Base-by-base conservation (phyloP, 2,797 vertebrate species). In the Centroberyx gerrardi region DNA sequence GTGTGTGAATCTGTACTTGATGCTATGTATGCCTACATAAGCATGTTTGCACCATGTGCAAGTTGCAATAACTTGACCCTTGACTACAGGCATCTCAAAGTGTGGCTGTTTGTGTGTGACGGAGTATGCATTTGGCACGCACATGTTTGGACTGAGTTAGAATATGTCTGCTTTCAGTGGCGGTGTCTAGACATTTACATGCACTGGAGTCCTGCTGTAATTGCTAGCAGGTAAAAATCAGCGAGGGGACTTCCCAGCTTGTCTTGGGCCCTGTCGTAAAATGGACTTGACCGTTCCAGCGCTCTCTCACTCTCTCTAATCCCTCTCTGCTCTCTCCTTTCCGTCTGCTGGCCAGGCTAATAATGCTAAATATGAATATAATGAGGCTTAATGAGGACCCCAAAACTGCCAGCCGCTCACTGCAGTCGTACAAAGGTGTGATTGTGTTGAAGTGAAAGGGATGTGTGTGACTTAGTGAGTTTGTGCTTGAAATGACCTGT, bases 291-390 rank as follows among this genome's bases (percentile, higher is more conserved):
- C 74, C 33, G 59, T 70, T 83, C 78, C 72, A 85, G 44, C 14
- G 3, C 75, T 78, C 79, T 65, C 49, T 74, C 67, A 27, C 54
- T 42, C 28, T 79, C 74, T 68, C 76, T 90, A 88, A 90, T 89
- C 91, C 78, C 28, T 70, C 72, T 80, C 68, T 78, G 62, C 70
- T 76, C 77, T 46, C 73, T 75, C 52, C 58, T 55, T 78, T 72
- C 68, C 69, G 65, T 53, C 53, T 60, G 79, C 87, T 82, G 84
- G 88, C 88, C 74, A 73, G 69, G 83, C 82, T 87, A 85, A 86
- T 90, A 79, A 90, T 83, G 72, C 81, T 82, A 78, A 89, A 92
- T 86, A 87, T 91, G 90, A 91, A 90, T 84, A 90, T 92, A 91
- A 93, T 90, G 80, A 90, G 84, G 63, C 76, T 84, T 90, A 93